Evolutionary conservation across 2,797 vertebrate species (phyloP).

Genomic region (Parotocinclus haroldoi): DNA sequence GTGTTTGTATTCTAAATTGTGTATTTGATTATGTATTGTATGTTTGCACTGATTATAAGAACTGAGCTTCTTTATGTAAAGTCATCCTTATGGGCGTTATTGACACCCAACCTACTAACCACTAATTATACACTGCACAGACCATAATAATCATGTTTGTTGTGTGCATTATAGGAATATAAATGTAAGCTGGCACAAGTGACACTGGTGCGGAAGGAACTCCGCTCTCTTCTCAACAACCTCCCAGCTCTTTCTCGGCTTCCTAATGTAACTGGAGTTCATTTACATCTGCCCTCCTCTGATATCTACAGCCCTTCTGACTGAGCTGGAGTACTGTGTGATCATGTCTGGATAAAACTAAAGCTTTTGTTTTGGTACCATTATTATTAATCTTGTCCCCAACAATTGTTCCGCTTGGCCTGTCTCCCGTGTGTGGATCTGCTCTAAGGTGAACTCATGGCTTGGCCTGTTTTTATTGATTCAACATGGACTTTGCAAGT

Average conservation of each 20-base stretch:
- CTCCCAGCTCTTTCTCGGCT: slow-evolving; percentile 86
- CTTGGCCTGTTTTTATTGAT: neutral
- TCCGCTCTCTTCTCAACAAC: slow-evolving; percentile 87
- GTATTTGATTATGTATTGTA: no score
- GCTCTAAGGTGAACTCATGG: neutral
- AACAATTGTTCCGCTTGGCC: slow-evolving; percentile 7
- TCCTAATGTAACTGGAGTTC: slow-evolving; percentile 81
- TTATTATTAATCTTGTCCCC: slow-evolving; percentile 12
- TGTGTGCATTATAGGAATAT: slow-evolving; percentile 83
- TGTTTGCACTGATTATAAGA: no score
- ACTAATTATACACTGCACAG: neutral
- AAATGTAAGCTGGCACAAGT: slow-evolving; percentile 92
- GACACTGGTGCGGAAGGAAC: slow-evolving; percentile 94
- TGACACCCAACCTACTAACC: neutral
- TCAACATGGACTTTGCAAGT: slow-evolving; percentile 5
- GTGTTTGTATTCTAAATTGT: no score
- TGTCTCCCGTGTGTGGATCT: slow-evolving; percentile 17
- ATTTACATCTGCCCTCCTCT: slow-evolving; percentile 79
- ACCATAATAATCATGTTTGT: neutral
- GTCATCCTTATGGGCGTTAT: no score
- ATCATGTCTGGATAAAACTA: slow-evolving; percentile 43
- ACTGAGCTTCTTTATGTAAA: no score
- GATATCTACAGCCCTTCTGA: slow-evolving; percentile 83
- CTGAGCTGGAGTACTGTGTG: slow-evolving; percentile 62
- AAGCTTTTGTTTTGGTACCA: slow-evolving; percentile 42